Conservation (phyloP, 2,888 invertebrate genomes). For the Ariolimax columbianus region DNA sequence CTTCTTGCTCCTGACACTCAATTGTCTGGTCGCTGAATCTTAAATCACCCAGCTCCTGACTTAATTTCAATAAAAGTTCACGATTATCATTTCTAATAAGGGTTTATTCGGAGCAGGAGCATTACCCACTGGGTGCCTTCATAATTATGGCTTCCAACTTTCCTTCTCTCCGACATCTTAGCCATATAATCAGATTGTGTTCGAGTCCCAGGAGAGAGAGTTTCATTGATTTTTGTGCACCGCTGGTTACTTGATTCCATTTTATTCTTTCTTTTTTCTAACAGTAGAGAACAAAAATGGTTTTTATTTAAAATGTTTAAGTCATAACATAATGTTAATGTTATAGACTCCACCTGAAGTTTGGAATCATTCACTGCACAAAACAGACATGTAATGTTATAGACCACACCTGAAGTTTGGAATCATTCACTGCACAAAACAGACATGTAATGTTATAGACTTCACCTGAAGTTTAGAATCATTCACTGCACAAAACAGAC, state of each 20-base stretch:
- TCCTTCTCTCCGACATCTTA: constrained; percentile 38
- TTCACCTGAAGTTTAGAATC: too few species aligned
- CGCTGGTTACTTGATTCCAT: constrained; percentile 12
- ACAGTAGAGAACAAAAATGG: background rate
- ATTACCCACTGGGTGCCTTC: constrained; percentile 13
- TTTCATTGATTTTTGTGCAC: constrained; percentile 39
- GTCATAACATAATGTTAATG: background rate
- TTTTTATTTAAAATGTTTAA: too few species aligned
- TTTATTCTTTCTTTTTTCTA: background rate
- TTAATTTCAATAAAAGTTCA: constrained; percentile 26
- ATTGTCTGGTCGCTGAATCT: background rate
- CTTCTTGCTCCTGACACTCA: background rate
- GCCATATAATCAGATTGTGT: constrained; percentile 50
- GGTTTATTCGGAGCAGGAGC: constrained; percentile 20
- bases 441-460: too few species aligned
- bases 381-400: too few species aligned
- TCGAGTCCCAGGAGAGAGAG: constrained; percentile 41
- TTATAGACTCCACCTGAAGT: background rate
- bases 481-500: too few species aligned
- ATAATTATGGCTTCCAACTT: constrained; percentile 39
- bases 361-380: background rate
- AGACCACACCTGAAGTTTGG: too few species aligned
- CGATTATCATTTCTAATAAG: constrained; percentile 24
- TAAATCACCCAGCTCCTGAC: constrained; percentile 8
- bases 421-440: too few species aligned